Evolutionary conservation across 2,888 invertebrate species (phyloP).

Genomic region (Metacarcinus magister): DNA sequence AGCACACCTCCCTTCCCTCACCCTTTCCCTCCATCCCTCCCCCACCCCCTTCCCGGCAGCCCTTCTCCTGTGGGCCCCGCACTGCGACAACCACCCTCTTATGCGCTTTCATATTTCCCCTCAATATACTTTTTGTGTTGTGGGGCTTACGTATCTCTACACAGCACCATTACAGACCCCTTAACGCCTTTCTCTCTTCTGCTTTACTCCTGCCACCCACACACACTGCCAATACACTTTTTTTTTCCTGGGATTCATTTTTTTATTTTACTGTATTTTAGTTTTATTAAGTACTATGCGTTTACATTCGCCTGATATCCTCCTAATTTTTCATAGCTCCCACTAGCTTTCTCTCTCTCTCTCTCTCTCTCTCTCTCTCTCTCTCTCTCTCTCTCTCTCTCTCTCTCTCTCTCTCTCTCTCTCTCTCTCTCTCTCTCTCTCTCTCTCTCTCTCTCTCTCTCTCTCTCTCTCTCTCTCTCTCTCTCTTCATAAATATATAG

Average conservation of each 20-base stretch:
- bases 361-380: too few species aligned
- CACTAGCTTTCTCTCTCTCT: too few species aligned
- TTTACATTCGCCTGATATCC: too few species aligned
- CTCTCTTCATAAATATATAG: too few species aligned
- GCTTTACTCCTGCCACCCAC: not conserved
- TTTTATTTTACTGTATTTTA: not conserved
- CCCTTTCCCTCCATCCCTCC: not conserved
- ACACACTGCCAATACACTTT: not conserved
- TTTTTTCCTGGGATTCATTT: not conserved
- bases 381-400: too few species aligned
- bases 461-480: too few species aligned
- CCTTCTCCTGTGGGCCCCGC: not conserved
- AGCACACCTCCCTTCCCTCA: not conserved
- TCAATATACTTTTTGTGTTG: slow-evolving; percentile 26
- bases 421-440: too few species aligned
- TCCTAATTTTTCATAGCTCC: not conserved
- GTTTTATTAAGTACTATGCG: not conserved
- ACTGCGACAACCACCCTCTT: slow-evolving; percentile 36
- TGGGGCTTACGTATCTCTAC: slow-evolving; percentile 7
- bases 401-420: too few species aligned
- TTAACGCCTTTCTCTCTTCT: not conserved
- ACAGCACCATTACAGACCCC: not conserved
- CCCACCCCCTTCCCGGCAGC: not conserved
- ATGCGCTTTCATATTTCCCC: slow-evolving; percentile 45
- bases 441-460: too few species aligned